Evolutionary conservation across 2,888 invertebrate genomes (phyloP), one percentile per base, ranked within the genome.

Genomic region (Trissolcus brochymenae): DNA sequence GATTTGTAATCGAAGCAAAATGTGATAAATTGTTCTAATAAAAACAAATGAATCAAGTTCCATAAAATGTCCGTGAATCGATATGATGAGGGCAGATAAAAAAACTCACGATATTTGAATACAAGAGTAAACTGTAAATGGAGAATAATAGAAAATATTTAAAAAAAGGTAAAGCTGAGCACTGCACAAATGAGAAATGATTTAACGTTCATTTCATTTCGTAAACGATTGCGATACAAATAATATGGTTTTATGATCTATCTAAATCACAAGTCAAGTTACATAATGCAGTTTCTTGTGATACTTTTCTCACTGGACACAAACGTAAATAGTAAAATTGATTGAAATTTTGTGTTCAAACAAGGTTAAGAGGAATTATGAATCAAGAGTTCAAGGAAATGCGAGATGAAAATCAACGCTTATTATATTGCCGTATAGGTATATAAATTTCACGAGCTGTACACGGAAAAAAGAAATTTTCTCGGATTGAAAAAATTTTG

Each of bases 201-300:
- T 46, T 46, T 46, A 46, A 46, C 16, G 46, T 35, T 35, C 35
- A 35, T 35, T 46, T 46, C 46, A 46, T 46, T 46, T 54, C 53
- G 53, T 49, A 25, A 49, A 59, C 29, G 25, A 49, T 49, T 49
- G 29, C 53, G 53, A 46, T 46, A 46, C 16, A 6, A 46, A 46
- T 46, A 46, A 29, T 25, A 25, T 25, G 53, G 25, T 13, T 25
- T 54, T 25, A 54, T 54, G 53, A 54, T 25, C 53, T 25, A 25
- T 21, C 53, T 54, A 54, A 54, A 25, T 54, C 21, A 54, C 53
- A 25, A 54, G 25, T 54, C 25, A 25, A 54, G n/a, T 54, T 54
- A 54, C 25, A 54, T 54, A 54, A 54, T 25, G 21, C 25, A 3
- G 14, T 35, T 25, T 54, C 53, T 25, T 29, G 25, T 29, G 29